Conservation (phyloP, 2,113 vertebrate genomes). For the Dromiciops gliroides region DNA sequence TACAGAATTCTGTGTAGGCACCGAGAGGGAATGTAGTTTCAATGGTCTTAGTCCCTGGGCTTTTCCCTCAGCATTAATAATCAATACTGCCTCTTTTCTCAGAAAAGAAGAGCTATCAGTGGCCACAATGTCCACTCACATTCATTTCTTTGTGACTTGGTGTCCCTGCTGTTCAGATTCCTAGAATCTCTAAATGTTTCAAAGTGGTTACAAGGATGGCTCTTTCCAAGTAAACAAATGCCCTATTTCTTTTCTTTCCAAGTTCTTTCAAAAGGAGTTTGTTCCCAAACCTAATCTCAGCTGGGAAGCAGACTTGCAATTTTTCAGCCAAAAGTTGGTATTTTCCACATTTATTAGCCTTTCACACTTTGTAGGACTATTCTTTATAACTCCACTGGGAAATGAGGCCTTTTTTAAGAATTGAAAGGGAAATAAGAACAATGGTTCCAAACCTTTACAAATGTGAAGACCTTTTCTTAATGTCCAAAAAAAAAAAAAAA, state of each 20-base stretch:
- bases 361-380: background rate
- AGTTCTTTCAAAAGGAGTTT: background rate
- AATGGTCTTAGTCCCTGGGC: background rate
- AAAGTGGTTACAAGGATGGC: background rate
- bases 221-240: background rate
- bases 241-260: background rate
- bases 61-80: background rate
- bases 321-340: background rate
- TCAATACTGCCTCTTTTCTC: background rate
- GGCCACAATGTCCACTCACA: background rate
- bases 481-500: background rate
- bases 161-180: background rate
- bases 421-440: background rate
- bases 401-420: background rate
- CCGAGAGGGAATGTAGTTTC: background rate
- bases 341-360: background rate
- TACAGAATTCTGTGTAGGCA: background rate
- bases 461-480: background rate
- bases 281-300: background rate
- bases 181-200: background rate
- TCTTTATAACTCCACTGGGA: background rate
- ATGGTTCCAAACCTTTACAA: background rate
- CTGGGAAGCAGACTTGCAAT: background rate
- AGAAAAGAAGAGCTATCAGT: background rate
- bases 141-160: background rate